These are phyloP conservation scores for Caradrina kadenii DNA, from an alignment of 2,888 invertebrate species.

Conservation along the genomic window DNA sequence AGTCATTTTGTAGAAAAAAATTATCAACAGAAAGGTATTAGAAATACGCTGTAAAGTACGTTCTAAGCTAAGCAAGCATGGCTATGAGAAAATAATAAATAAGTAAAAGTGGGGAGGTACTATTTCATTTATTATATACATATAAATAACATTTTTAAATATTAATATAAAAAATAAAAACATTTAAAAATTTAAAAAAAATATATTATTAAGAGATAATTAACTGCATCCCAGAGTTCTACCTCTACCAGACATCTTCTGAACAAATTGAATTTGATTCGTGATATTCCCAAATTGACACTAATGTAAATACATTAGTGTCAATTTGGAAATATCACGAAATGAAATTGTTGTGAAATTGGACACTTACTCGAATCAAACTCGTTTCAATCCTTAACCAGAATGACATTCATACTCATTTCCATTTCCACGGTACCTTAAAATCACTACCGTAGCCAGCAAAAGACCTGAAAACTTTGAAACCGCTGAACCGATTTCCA, in stretches of 20 bases:
- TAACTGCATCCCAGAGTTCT: too few species aligned
- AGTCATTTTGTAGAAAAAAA: slow-evolving; percentile 28
- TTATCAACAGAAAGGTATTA: slow-evolving; percentile 22
- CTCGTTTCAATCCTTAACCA: neutral
- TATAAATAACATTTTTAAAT: too few species aligned
- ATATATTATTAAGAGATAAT: too few species aligned
- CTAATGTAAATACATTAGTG: neutral
- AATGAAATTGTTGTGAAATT: too few species aligned
- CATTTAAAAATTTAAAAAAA: too few species aligned
- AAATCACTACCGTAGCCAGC: too few species aligned
- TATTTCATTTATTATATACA: too few species aligned
- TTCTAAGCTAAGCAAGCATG: neutral
- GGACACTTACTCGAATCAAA: neutral
- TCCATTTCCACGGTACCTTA: slow-evolving; percentile 5
- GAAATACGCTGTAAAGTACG: slow-evolving; percentile 6
- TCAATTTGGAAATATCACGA: too few species aligned
- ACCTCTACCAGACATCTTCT: too few species aligned
- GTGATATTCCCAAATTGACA: neutral
- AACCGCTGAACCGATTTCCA: too few species aligned
- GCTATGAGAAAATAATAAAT: neutral
- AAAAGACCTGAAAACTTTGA: too few species aligned
- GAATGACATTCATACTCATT: slow-evolving; percentile 6
- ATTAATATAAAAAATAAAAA: too few species aligned
- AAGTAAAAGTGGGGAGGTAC: neutral
- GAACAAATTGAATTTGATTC: neutral